These are phyloP conservation scores for Tyrannus savana DNA, from an alignment of 2,113 vertebrate species.

Conservation along the genomic window DNA sequence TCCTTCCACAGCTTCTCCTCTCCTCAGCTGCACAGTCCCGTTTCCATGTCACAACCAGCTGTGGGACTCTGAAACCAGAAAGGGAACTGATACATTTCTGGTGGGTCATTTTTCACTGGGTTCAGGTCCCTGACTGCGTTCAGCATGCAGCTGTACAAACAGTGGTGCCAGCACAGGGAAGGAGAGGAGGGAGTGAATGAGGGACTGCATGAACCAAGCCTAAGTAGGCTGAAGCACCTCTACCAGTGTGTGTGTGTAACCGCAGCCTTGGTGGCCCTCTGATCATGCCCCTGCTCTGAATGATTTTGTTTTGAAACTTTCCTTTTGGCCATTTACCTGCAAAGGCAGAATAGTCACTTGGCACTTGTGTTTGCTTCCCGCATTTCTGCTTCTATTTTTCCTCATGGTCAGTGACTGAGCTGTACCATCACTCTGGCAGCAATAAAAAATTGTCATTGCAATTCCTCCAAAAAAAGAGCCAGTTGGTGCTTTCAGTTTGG, in stretches of 20 bases:
- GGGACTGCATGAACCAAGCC: not conserved
- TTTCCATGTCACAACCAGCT: not conserved
- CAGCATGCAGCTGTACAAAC: constrained; percentile 36
- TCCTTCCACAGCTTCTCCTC: not conserved
- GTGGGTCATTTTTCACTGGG: constrained; percentile 7
- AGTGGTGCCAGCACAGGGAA: not conserved
- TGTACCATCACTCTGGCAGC: not conserved
- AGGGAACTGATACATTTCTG: not conserved
- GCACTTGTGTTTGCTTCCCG: constrained; percentile 28
- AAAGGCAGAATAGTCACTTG: constrained; percentile 26
- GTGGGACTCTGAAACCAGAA: not conserved
- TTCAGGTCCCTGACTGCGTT: not conserved
- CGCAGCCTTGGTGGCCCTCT: not conserved
- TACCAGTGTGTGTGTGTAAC: not conserved
- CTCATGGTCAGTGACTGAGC: not conserved
- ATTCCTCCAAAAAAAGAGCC: not conserved
- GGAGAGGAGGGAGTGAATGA: not conserved
- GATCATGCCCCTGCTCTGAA: not conserved
- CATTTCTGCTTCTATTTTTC: constrained; percentile 11
- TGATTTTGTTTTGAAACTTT: constrained; percentile 16
- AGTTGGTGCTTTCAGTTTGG: not conserved
- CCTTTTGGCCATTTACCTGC: not conserved
- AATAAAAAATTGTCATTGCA: not conserved
- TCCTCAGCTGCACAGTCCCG: not conserved
- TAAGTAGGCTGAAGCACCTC: not conserved